Base-by-base conservation (phyloP, 2,888 invertebrate genomes). In the Drosophila vallismaia region DNA sequence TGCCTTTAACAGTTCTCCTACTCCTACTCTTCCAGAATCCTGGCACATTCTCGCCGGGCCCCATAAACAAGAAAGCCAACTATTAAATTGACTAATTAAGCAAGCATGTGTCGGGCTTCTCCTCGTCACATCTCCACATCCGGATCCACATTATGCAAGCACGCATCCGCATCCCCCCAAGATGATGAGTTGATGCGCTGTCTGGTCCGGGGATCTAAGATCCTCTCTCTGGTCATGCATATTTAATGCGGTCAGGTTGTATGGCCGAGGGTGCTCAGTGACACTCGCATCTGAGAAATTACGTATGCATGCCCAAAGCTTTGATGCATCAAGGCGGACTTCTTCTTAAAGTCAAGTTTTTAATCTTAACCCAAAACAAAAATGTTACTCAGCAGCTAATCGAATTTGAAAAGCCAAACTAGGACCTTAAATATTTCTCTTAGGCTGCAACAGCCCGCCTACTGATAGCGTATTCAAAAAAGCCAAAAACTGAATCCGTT, bases 11-110 rank as follows among this genome's bases (percentile, higher is more conserved):
- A 77, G 57, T 26, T 7, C 29, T 38, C n/a, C 12, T n/a, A 4
- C 36, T n/a, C 36, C 36, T 5, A 10, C 12, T 52, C 53, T 42
- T 71, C 44, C 29, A 69, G 19, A 42, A 42, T 14, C 40, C 40
- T 42, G 40, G 40, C 40, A 42, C 54, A 55, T 58, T 49, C 55
- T 52, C 63, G 59, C 63, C 48, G 26, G 44, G 53, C 50, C 57
- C 24, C 82, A 82, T 85, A 83, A 83, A 79, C 77, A 79, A 79
- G 72, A 77, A 73, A 48, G 52, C 76, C 77, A 79, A 79, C 83
- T 85, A 82, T 83, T 76, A 82, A 85, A 75, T 78, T 79, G 78
- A 69, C 83, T 83, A 85, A 83, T 83, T 85, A 85, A 67, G 74
- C 75, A 67, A 31, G 64, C 71, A 72, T 70, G 69, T 79, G 83